Percentiles rank a stretch among this genome's conserved stretches.
Conservation (phyloP, 1,140 invertebrate species). For the Drosophila willistoni region DNA sequence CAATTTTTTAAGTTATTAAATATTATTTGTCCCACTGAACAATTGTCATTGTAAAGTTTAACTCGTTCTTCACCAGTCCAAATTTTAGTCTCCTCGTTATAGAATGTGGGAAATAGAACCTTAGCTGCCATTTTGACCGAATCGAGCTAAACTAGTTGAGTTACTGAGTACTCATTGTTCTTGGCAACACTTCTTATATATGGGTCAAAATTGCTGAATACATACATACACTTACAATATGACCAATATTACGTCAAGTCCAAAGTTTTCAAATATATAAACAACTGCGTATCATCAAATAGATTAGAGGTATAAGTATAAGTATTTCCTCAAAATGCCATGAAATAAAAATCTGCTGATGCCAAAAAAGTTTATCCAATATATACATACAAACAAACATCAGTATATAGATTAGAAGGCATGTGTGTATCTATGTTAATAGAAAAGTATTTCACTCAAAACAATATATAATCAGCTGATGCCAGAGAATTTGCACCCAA, state of each 20-base stretch:
- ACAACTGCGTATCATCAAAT: neutral
- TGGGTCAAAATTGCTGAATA: neutral
- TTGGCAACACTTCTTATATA: slow-evolving; percentile 52
- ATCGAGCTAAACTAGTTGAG: slow-evolving; percentile 25
- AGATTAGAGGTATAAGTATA: neutral
- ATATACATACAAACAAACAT: neutral
- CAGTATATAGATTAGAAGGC: neutral
- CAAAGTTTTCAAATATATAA: slow-evolving; percentile 4
- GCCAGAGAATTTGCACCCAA: slow-evolving; percentile 4
- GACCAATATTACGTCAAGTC: slow-evolving; percentile 13
- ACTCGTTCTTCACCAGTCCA: slow-evolving; percentile 47
- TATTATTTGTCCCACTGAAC: slow-evolving; percentile 40
- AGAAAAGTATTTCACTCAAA: neutral
- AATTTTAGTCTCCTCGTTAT: slow-evolving; percentile 53
- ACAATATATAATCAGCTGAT: slow-evolving; percentile 39
- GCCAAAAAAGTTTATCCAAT: slow-evolving; percentile 1
- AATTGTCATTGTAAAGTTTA: slow-evolving; percentile 33
- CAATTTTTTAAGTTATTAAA: slow-evolving; percentile 33
- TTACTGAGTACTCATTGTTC: slow-evolving; percentile 22
- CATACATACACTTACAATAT: slow-evolving; percentile 12
- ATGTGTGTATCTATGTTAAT: neutral
- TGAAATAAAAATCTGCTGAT: slow-evolving; percentile 1
- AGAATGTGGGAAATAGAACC: slow-evolving; percentile 55
- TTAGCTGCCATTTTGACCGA: slow-evolving; percentile 51
- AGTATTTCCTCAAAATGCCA: slow-evolving; percentile 1